Evolutionary conservation across 2,888 invertebrate species (phyloP).

Genomic region (Lymantria dispar): DNA sequence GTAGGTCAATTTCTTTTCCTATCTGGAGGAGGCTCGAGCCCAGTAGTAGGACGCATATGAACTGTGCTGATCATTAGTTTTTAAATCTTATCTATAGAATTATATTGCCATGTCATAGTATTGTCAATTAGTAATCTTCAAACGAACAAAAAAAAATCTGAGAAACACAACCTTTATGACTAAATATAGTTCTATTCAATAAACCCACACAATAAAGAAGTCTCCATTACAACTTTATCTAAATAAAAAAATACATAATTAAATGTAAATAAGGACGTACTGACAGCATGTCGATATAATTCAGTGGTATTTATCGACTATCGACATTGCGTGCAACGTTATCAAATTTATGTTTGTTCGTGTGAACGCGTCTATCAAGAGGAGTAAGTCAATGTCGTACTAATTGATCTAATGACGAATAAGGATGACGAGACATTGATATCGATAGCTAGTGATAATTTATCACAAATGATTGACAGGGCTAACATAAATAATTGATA

Average conservation of each 20-base stretch:
- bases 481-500: too few relatives aligned
- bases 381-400: slow-evolving; percentile 62
- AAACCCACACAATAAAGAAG: slow-evolving; percentile 9
- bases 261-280: slow-evolving; percentile 65
- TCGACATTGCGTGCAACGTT: slow-evolving; percentile 59
- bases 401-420: slow-evolving; percentile 55
- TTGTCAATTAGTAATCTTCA: too few relatives aligned
- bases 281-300: slow-evolving; percentile 63
- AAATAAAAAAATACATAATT: slow-evolving; percentile 41
- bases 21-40: too few relatives aligned
- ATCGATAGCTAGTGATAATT: too few relatives aligned
- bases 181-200: neutral
- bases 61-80: too few relatives aligned
- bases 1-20: too few relatives aligned
- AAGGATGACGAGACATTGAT: slow-evolving; percentile 3
- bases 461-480: too few relatives aligned
- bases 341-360: slow-evolving; percentile 63
- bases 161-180: too few relatives aligned
- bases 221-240: slow-evolving; percentile 26
- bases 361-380: slow-evolving; percentile 51
- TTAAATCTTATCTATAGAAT: too few relatives aligned
- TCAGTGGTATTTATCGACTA: slow-evolving; percentile 62
- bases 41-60: too few relatives aligned
- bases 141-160: too few relatives aligned
- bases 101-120: too few relatives aligned